A percentile compares a stretch with the other conserved stretches of the same genome.
phyloP scores from a whole-genome alignment of 2,797 vertebrate species.

The Enteromius unitaeniatus region DNA sequence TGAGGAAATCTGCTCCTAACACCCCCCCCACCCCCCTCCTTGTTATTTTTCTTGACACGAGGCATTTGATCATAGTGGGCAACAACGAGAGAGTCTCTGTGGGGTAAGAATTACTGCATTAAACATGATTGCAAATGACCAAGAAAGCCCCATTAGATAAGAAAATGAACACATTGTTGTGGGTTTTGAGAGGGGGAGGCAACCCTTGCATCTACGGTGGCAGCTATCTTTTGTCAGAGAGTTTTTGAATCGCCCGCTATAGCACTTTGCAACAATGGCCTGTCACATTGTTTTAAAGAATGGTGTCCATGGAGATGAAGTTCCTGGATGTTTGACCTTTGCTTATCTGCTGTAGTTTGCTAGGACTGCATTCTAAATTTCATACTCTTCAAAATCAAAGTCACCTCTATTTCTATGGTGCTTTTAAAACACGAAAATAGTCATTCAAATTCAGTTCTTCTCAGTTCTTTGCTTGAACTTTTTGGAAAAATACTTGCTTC shows the following conservation, averaged over 20 bases:
- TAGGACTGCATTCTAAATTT: neutral
- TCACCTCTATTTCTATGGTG: neutral
- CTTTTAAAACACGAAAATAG: neutral
- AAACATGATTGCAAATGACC: slow-evolving; percentile 38
- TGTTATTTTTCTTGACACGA: neutral
- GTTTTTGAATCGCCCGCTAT: slow-evolving; percentile 53
- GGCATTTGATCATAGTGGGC: slow-evolving; percentile 44
- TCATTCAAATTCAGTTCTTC: neutral
- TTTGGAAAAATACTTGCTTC: neutral
- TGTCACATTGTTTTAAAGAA: slow-evolving; percentile 63
- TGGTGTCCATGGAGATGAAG: slow-evolving; percentile 74
- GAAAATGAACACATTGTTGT: slow-evolving; percentile 45
- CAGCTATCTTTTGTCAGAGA: slow-evolving; percentile 48
- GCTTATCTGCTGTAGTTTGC: neutral
- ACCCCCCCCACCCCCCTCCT: neutral
- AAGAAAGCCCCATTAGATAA: slow-evolving; percentile 41
- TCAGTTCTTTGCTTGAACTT: neutral
- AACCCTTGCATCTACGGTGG: slow-evolving; percentile 30
- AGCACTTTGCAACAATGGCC: slow-evolving; percentile 54
- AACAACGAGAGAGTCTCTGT: slow-evolving; percentile 38
- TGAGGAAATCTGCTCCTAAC: slow-evolving; percentile 76
- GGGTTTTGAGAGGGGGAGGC: slow-evolving; percentile 12
- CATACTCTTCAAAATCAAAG: neutral
- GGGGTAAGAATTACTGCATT: slow-evolving; percentile 33
- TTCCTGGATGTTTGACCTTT: slow-evolving; percentile 70